Percentiles rank a stretch among this genome's conserved stretches.
phyloP scores from a whole-genome alignment of 2,797 vertebrate genomes.

The Echiichthys vipera region DNA sequence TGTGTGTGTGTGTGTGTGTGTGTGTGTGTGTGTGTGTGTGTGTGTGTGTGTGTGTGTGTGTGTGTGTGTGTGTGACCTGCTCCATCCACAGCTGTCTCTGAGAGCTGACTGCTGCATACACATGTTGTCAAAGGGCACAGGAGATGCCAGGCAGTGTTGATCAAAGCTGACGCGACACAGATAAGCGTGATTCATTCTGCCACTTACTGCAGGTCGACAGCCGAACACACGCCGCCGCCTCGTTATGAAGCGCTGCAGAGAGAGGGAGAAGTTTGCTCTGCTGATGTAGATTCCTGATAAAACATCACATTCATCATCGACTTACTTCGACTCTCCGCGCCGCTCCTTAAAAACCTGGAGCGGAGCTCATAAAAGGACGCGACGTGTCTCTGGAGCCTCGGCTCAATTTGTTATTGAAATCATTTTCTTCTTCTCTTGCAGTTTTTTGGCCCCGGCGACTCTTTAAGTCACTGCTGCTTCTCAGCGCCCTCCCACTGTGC shows the following conservation, averaged over 20 bases:
- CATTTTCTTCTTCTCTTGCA: too few relatives aligned
- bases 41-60: not conserved
- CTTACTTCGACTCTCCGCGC: too few relatives aligned
- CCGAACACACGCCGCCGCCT: conserved; percentile 49
- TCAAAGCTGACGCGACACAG: conserved; percentile 60
- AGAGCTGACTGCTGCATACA: conserved; percentile 53
- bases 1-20: conserved; percentile 4
- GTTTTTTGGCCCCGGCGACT: too few relatives aligned
- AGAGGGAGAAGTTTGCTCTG: conserved; percentile 37
- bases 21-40: not conserved
- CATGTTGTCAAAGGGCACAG: conserved; percentile 60
- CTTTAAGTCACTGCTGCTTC: too few relatives aligned
- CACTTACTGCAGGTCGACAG: conserved; percentile 58
- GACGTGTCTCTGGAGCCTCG: too few relatives aligned
- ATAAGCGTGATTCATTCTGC: conserved; percentile 68
- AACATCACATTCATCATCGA: conserved; percentile 11
- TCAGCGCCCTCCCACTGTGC: too few relatives aligned
- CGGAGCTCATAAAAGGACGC: conserved; percentile 26
- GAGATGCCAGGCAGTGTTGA: conserved; percentile 53
- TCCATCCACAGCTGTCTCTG: conserved; percentile 56
- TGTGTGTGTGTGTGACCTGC: conserved; percentile 29
- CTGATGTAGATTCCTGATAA: conserved; percentile 28
- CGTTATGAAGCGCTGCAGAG: conserved; percentile 49
- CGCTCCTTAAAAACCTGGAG: conserved; percentile 11
- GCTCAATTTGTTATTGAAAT: too few relatives aligned